phyloP scores from a whole-genome alignment of 2,113 vertebrate species.

The Neolamprologus toae region DNA sequence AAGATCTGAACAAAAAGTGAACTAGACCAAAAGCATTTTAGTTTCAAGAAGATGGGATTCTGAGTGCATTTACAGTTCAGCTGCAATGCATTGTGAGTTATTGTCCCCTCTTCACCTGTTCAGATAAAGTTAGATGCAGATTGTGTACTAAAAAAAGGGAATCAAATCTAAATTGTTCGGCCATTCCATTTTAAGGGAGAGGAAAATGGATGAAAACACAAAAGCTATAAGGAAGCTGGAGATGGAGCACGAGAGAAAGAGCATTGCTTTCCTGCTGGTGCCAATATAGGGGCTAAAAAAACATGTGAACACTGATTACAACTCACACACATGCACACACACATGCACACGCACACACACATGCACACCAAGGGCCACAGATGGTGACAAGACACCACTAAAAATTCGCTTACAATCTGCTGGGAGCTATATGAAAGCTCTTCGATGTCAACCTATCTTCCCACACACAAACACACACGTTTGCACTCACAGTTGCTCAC shows the following conservation, averaged over 20 bases:
- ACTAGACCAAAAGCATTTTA: not conserved
- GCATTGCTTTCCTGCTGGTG: not conserved
- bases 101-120: not conserved
- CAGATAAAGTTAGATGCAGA: not conserved
- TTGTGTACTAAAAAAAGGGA: not conserved
- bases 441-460: not conserved
- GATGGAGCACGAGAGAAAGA: not conserved
- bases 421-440: conserved; percentile 27
- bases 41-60: not conserved
- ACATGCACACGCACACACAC: not conserved
- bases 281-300: not conserved
- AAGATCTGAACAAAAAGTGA: not conserved
- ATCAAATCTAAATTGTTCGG: not conserved
- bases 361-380: not conserved
- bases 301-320: conserved; percentile 23
- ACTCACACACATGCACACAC: not conserved
- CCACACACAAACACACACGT: not conserved
- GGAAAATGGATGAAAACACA: not conserved
- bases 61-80: not conserved
- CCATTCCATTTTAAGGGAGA: not conserved
- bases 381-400: conserved; percentile 28
- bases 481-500: not conserved
- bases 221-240: not conserved
- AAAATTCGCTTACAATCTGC: conserved; percentile 36
- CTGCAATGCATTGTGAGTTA: not conserved